A percentile compares a stretch with the other conserved stretches of the same genome.
Evolutionary conservation across 2,113 vertebrate genomes (phyloP).

Genomic region (Salvelinus alpinus): DNA sequence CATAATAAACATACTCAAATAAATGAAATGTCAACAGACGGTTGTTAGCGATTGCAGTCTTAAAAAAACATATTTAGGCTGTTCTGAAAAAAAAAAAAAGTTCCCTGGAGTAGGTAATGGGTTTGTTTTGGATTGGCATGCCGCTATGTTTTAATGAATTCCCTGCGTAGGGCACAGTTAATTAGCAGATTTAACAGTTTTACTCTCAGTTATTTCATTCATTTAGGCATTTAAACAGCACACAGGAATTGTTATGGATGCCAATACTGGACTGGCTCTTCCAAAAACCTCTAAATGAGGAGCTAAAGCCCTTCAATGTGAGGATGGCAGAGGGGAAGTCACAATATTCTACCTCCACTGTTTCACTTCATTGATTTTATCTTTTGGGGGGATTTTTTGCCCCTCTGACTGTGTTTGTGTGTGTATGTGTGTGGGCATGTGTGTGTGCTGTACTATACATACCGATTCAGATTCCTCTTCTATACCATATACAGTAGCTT

Average conservation of each 20-base stretch:
- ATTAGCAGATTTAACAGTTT: conserved; percentile 11
- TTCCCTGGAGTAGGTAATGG: background rate
- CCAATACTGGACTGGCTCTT: background rate
- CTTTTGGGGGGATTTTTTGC: too few species aligned
- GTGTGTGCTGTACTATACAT: background rate
- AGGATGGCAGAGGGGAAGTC: background rate
- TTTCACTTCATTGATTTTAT: background rate
- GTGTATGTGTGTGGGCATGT: background rate
- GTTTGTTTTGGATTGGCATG: conserved; percentile 29
- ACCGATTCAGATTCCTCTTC: background rate
- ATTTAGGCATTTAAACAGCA: conserved; percentile 22
- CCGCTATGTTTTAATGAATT: conserved; percentile 7
- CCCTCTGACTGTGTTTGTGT: background rate
- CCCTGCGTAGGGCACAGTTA: background rate
- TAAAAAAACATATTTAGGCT: background rate
- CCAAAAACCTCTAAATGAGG: background rate
- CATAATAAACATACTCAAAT: background rate
- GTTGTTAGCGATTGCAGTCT: background rate
- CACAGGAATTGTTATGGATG: background rate
- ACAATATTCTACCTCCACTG: background rate
- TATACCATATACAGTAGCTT: background rate
- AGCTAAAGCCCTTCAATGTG: background rate
- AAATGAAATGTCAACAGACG: background rate
- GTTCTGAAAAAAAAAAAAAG: background rate
- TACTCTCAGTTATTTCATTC: background rate